Evolutionary conservation across 2,888 invertebrate genomes (phyloP), one percentile per base, ranked within the genome.

Genomic region (Dynastes grantii): DNA sequence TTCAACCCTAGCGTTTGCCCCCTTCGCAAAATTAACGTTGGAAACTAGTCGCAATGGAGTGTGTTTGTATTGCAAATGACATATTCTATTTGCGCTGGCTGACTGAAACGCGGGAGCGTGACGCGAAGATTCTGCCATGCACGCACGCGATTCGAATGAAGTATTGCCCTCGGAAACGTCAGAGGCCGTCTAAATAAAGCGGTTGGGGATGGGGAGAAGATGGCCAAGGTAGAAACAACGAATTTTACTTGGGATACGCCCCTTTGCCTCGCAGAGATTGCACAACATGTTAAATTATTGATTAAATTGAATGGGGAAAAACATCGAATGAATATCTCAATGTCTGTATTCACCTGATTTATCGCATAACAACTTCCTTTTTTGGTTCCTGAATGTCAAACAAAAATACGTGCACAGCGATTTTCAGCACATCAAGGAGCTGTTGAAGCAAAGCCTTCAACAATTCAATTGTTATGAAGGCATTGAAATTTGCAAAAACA

Each of bases 51-150:
- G 61, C 61, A 49, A 75, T 61, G 73, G 61, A 75, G 73, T 75
- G 73, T 75, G 73, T 75, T 75, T 75, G 73, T 75, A 75, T 75
- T 75, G 73, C 73, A 75, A 75, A 75, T 75, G 73, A 75, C 73
- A 75, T 75, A 75, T 75, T 75, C 73, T 75, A 75, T 75, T 75
- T 75, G 73, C 73, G 22, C 45, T 75, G 45, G 45, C 73, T 75
- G 61, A 40, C 73, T 45, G 40, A 75, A 63, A 75, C 61, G 61
- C 73, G 45, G 55, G 40, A n/a, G 73, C 63, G 58, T 75, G 27
- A 75, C 61, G 27, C 73, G 73, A 61, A 45, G 45, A 55, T 75
- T 75, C 22, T 22, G 1, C 40, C 61, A 45, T 13, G 65, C 6
- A 8, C 40, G 51, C 49, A 51, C 29, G 51, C 51, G 53, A 22